Evolutionary conservation across 2,888 invertebrate species (phyloP), one percentile per base, ranked within the genome.

Genomic region (Acanthosoma haemorrhoidale): DNA sequence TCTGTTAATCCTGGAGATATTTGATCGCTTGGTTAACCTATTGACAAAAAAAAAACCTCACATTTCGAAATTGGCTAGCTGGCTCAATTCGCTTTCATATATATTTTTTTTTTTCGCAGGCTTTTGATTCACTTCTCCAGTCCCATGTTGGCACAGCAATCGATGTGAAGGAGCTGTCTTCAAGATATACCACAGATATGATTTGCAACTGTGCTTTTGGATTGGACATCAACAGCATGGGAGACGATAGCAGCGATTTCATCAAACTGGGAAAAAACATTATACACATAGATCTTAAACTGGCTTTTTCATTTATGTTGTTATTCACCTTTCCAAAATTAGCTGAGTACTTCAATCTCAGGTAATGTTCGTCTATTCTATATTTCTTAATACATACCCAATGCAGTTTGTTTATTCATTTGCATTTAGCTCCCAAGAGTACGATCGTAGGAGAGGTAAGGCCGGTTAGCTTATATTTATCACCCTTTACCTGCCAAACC

Each of bases 131-230:
- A 11, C 0, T 60, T n/a, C 60, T 60, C 13, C 16, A 60, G 15
- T 60, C 60, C 2, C 32, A 36, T n/a, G 18, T 34, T 15, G 32
- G 32, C 8, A n/a, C 16, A 5, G 25, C 9, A 15, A 29, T 82
- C n/a, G 79, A 83, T 72, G 79, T 78, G 0, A 82, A 81, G 74
- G 80, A 82, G 64, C 78, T 81, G 13, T 74, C 77, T 4, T 72
- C 79, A 1, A 78, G 79, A 21, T 82, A 78, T 63, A 82, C 82
- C 1, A 76, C 79, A 0, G 83, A 84, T 73, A 78, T 83, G 1
- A 82, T 84, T 70, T 81, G 80, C 3, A 80, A 80, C 0, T 81
- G 81, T 1, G 83, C 83, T 1, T 84, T 79, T 57, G 83, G 83
- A 0, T 76, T 83, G 0, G 77, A 79, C 63, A 82, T 80, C 1